These are phyloP conservation scores for Scaptodrosophila lebanonensis DNA, from an alignment of 1,140 invertebrate species.

Conservation along the genomic window DNA sequence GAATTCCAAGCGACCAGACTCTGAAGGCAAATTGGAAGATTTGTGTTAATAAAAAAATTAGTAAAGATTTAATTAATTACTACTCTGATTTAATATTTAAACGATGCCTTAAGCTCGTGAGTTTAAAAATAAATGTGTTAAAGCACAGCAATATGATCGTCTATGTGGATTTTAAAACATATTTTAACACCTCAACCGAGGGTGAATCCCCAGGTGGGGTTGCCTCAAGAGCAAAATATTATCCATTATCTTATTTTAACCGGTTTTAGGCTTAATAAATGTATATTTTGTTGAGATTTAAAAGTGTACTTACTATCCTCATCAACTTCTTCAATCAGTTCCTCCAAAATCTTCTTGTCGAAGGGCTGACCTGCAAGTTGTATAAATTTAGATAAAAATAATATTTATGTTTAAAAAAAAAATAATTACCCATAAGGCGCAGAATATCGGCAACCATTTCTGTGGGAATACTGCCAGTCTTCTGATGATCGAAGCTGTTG, in stretches of 20 bases:
- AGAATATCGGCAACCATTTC: slow-evolving; percentile 97
- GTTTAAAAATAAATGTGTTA: no score
- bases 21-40: slow-evolving; percentile 78
- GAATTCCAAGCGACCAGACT: slow-evolving; percentile 95
- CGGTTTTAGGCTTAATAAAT: background rate
- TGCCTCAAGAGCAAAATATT: no score
- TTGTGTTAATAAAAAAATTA: slow-evolving; percentile 1
- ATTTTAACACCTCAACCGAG: no score
- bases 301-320: slow-evolving; percentile 88
- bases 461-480: slow-evolving; percentile 94
- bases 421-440: slow-evolving; percentile 87
- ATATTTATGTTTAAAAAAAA: background rate
- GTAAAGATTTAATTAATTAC: slow-evolving; percentile 25
- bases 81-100: background rate
- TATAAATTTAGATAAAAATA: background rate
- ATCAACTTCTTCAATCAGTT: slow-evolving; percentile 96
- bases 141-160: no score
- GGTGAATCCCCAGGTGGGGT: no score
- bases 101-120: no score
- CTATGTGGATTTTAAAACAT: no score
- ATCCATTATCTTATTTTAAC: slow-evolving; percentile 3
- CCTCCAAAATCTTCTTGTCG: slow-evolving; percentile 95
- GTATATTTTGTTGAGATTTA: background rate
- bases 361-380: slow-evolving; percentile 85
- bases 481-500: slow-evolving; percentile 96